Evolutionary conservation across 2,888 invertebrate genomes (phyloP).

Genomic region (Zaprionus bogoriensis): DNA sequence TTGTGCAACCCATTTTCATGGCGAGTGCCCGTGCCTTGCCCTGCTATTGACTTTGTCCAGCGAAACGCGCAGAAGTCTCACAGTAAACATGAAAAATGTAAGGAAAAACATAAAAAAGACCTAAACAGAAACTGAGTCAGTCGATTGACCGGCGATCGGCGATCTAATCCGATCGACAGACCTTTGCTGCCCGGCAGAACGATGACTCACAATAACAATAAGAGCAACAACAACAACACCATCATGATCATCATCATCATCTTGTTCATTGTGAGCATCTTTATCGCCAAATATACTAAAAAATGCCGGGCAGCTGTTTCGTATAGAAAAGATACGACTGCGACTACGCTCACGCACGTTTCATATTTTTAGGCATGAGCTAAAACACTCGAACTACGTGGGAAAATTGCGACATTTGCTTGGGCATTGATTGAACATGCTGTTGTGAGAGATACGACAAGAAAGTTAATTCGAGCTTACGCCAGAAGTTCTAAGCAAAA

Average conservation of each 20-base stretch:
- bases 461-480: slow-evolving; percentile 32
- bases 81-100: slow-evolving; percentile 6
- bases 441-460: slow-evolving; percentile 13
- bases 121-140: slow-evolving; percentile 40
- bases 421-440: slow-evolving; percentile 38
- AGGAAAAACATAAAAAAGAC: neutral
- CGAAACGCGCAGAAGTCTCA: too few species aligned
- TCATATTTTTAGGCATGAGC: slow-evolving; percentile 70
- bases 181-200: slow-evolving; percentile 20
- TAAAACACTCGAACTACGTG: slow-evolving; percentile 22
- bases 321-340: slow-evolving; percentile 44
- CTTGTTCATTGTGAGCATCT: slow-evolving; percentile 12
- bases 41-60: slow-evolving; percentile 45
- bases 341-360: slow-evolving; percentile 33
- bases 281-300: slow-evolving; percentile 17
- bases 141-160: slow-evolving; percentile 8
- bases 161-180: slow-evolving; percentile 33
- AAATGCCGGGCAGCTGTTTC: slow-evolving; percentile 36
- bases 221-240: slow-evolving; percentile 14
- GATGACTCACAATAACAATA: slow-evolving; percentile 47
- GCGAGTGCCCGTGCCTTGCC: slow-evolving; percentile 21
- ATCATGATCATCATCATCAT: neutral
- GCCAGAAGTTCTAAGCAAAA: slow-evolving; percentile 1
- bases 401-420: slow-evolving; percentile 10
- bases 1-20: slow-evolving; percentile 41